phyloP scores from a whole-genome alignment of 1,140 invertebrate species.

The Elymnias hypermnestra region DNA sequence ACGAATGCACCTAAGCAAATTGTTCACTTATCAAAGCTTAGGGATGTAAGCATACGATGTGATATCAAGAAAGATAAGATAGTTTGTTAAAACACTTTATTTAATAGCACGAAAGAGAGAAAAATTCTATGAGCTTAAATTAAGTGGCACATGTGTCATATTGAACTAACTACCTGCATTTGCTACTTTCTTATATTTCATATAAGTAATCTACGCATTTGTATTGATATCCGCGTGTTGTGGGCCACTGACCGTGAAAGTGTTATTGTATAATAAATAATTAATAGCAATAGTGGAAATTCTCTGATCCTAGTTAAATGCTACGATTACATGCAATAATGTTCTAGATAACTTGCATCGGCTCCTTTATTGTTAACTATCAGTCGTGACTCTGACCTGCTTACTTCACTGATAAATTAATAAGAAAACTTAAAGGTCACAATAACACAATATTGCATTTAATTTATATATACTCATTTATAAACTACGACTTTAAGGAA shows the following conservation, averaged over 20 bases:
- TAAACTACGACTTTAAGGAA: neutral
- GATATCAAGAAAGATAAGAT: no score
- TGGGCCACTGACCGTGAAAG: neutral
- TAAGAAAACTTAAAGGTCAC: neutral
- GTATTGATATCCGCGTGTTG: no score
- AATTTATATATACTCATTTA: neutral
- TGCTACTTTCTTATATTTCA: no score
- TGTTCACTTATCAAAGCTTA: conserved; percentile 15
- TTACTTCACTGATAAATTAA: neutral
- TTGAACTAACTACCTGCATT: no score
- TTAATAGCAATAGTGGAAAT: neutral
- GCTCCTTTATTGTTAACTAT: neutral
- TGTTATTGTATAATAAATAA: neutral
- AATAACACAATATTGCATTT: neutral
- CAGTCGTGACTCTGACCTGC: neutral
- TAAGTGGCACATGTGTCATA: no score
- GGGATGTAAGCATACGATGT: no score
- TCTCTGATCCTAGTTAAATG: neutral
- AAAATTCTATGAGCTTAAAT: no score
- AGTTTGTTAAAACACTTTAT: no score
- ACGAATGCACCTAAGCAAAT: conserved; percentile 15
- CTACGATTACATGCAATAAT: neutral
- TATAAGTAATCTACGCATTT: no score
- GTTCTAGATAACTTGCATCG: neutral
- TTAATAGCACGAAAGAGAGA: no score